phyloP scores from a whole-genome alignment of 2,113 vertebrate species.

The Petrocephalus zakoni region DNA sequence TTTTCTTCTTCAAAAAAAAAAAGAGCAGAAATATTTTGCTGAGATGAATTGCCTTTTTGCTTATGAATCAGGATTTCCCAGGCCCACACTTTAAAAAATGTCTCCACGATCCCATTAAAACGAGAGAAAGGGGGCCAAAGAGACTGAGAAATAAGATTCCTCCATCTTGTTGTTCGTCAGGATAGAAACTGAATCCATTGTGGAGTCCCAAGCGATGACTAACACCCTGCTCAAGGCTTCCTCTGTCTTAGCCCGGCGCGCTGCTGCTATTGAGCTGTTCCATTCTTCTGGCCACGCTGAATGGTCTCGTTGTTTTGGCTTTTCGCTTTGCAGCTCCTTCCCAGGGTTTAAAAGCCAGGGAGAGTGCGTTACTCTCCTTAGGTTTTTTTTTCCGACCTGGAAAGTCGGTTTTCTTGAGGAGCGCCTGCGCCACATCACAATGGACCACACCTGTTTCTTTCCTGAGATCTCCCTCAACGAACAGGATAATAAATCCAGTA shows the following conservation, averaged over 20 bases:
- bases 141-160: constrained; percentile 16
- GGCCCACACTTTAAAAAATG: constrained; percentile 27
- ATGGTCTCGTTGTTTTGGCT: constrained; percentile 5
- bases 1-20: constrained; percentile 14
- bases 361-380: background rate
- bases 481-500: background rate
- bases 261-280: constrained; percentile 12
- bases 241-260: constrained; percentile 11
- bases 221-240: constrained; percentile 6
- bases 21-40: constrained; percentile 12
- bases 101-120: constrained; percentile 12
- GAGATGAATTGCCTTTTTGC: constrained; percentile 14
- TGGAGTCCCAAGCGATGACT: background rate
- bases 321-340: constrained; percentile 3
- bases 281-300: background rate
- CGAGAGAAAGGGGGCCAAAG: constrained; percentile 2
- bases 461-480: background rate
- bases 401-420: background rate
- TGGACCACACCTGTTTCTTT: background rate
- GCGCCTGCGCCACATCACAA: background rate
- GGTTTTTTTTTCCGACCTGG: background rate
- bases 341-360: background rate
- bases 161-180: constrained; percentile 22
- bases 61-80: constrained; percentile 30
- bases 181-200: constrained; percentile 12